Percentiles rank a stretch among this genome's conserved stretches.
These are phyloP conservation scores for Aproaerema taeniolella DNA, from an alignment of 2,888 invertebrate species.

Conservation along the genomic window DNA sequence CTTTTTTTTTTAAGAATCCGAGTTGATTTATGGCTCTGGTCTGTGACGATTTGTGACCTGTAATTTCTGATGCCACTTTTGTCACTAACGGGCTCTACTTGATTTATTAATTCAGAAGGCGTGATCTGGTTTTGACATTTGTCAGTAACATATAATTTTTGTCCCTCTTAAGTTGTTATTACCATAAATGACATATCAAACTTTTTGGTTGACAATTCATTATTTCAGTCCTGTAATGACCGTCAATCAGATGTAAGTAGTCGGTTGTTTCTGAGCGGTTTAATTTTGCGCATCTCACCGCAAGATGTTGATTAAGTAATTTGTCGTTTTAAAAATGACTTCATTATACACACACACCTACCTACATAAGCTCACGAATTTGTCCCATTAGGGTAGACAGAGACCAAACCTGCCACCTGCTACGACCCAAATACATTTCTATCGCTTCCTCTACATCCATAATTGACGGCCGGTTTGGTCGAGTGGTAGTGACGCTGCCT, in stretches of 20 bases:
- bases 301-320: no score
- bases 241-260: constrained; percentile 3
- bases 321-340: no score
- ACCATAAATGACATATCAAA: constrained; percentile 23
- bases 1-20: constrained; percentile 63
- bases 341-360: no score
- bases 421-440: no score
- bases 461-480: no score
- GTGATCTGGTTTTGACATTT: constrained; percentile 59
- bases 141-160: constrained; percentile 54
- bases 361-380: no score
- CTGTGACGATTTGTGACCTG: constrained; percentile 75
- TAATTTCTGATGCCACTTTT: constrained; percentile 72
- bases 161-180: constrained; percentile 29
- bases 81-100: constrained; percentile 60
- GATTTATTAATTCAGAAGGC: constrained; percentile 70
- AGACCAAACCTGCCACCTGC: no score
- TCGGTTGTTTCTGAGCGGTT: not conserved
- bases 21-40: constrained; percentile 66
- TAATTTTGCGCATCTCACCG: not conserved
- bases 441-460: no score
- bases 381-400: no score
- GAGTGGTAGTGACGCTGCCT: no score
- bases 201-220: constrained; percentile 13
- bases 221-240: constrained; percentile 10